Base-by-base conservation (phyloP, 2,888 invertebrate species). In the Gortyna flavago region DNA sequence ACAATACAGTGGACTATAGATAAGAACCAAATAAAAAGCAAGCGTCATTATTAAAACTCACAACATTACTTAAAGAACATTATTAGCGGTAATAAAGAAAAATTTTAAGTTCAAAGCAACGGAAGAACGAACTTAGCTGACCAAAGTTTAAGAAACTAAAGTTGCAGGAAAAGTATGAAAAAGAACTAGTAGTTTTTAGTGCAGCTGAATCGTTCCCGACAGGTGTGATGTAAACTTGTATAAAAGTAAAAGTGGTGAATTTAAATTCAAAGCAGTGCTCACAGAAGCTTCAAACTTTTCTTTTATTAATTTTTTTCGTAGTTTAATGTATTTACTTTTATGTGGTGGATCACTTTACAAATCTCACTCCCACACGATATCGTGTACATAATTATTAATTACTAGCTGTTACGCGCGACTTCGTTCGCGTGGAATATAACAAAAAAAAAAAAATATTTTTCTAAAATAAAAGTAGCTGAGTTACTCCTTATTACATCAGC, bases 161-260 rank as follows among this genome's bases (percentile, higher is more conserved):
- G 48, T 62, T 69, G 8, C 21, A 29, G 21, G 7, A 18, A 41
- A 75, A 83, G 71, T 29, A 25, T 72, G 71, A 72, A 81, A 85
- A 81, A 85, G 65, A 85, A 65, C 29, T 66, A 77, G 73, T 41
- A 62, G 48, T 65, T 77, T 57, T 54, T 69, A 72, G 35, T 57
- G 67, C 44, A 51, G 29, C 4, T 61, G 44, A 57, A 84, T 79
- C 0, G 74, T n/a, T 68, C 59, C 64, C 54, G 44, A 72, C 67
- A 74, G 74, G 80, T 85, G 85, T 72, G 62, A 74, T 16, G 59
- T 61, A 71, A 74, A 73, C 66, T 79, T 70, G 35, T 29, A 69
- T 54, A 61, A n/a, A 69, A 77, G 59, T 69, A 65, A 59, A 69
- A 13, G 35, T 35, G 35, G 18, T 35, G 41, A 69, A 83, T 83